Evolutionary conservation across 92 coral and sea anemone species (phyloP), one percentile per base, ranked within the genome.

Genomic region (Anthopleura xanthogrammica): DNA sequence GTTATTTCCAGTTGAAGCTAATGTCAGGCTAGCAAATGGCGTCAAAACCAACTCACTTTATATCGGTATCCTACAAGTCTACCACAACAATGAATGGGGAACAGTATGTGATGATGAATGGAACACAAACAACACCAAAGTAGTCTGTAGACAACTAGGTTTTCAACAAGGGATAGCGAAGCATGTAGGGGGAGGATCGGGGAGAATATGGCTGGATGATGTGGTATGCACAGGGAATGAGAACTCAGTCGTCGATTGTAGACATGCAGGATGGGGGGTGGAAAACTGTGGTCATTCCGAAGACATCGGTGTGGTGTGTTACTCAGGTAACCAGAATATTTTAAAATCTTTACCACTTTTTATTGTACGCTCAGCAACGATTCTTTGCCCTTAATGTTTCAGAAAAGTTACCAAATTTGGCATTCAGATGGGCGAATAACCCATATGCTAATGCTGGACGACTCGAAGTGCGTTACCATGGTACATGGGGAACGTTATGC

Each of bases 401-500:
- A 62, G 60, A 5, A 8, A 77, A 5, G 24, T 55, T 29, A 77
- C 80, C 80, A 48, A 77, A 23, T 42, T 13, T 4, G 57, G 60
- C 80, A 2, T 48, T 23, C 57, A 23, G 20, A 48, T 42, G 80
- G 79, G n/a, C 13, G 16, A 10, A 41, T 16, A 23, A 55, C 40
- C 43, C 29, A n/a, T 23, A 5, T n/a, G 14, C 68, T 78, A 1
- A 52, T 29, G 57, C 57, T 39, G 81, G 81, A 16, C 52, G 52
- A 14, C 66, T 78, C 4, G 66, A 78, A 78, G 41, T 78, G 55
- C 68, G 41, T 41, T 78, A 78, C 81, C 22, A 78, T n/a, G 84
- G 74, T 1, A 75, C 16, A 40, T 87, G 90, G 90, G 50, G 52
- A 7, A 54, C 90, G 65, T 79, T 87, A 39, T 83, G 90, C 70